Evolutionary conservation across 2,888 invertebrate species (phyloP).

Genomic region (Athrips mouffetella): DNA sequence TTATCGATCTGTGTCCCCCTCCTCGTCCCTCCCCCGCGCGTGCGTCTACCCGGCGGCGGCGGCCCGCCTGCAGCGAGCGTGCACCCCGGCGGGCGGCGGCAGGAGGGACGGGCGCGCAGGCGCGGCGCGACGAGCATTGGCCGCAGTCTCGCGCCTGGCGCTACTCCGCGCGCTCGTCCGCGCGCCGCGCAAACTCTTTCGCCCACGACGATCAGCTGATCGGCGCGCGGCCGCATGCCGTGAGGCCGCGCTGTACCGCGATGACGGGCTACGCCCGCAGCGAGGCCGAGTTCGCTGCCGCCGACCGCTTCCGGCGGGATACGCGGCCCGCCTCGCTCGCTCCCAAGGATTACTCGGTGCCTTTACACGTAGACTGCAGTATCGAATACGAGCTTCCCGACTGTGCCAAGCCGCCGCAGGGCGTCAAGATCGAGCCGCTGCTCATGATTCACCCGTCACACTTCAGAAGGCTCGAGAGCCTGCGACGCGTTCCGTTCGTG

Average conservation of each 20-base stretch:
- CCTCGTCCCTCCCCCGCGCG: conserved; percentile 3
- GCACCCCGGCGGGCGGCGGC: conserved; percentile 10
- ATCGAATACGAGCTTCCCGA: conserved; percentile 94
- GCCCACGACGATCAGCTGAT: conserved; percentile 62
- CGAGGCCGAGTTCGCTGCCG: conserved; percentile 71
- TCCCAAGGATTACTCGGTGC: conserved; percentile 90
- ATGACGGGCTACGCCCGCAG: conserved; percentile 76
- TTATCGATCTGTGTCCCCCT: conserved; percentile 9
- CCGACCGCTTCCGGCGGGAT: conserved; percentile 68
- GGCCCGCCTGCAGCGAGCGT: conserved; percentile 16
- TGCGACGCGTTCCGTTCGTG: conserved; percentile 88
- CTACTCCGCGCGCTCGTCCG: conserved; percentile 55
- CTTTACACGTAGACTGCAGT: conserved; percentile 93
- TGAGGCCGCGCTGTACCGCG: conserved; percentile 55
- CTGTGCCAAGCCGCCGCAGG: conserved; percentile 91
- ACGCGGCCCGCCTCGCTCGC: conserved; percentile 71
- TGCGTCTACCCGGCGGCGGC: conserved; percentile 30
- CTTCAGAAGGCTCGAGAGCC: conserved; percentile 91
- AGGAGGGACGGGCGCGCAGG: conserved; percentile 32
- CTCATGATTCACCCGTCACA: conserved; percentile 94
- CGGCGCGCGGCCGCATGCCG: conserved; percentile 60
- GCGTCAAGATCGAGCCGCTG: conserved; percentile 88
- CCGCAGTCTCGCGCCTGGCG: conserved; percentile 59
- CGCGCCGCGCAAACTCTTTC: conserved; percentile 50
- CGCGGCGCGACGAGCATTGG: conserved; percentile 20